Percentiles rank a stretch among this genome's conserved stretches.
Evolutionary conservation across 2,888 invertebrate species (phyloP).

Genomic region (Stenichneumon culpator): DNA sequence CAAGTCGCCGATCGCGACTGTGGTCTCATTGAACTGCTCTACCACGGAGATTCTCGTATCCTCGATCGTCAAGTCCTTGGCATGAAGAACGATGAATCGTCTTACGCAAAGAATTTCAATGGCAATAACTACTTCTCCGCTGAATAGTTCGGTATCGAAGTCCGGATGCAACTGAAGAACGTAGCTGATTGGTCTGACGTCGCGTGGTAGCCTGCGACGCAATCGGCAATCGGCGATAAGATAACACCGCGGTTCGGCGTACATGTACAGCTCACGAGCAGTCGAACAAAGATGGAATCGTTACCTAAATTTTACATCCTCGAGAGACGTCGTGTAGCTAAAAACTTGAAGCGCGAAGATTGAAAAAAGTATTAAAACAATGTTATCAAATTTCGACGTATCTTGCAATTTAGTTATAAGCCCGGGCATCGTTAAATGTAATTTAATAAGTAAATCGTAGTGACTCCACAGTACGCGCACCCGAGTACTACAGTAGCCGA

Average conservation of each 20-base stretch:
- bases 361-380: conserved; percentile 27
- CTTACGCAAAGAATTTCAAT: conserved; percentile 17
- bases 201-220: conserved; percentile 36
- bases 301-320: conserved; percentile 45
- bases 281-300: neutral
- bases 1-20: neutral
- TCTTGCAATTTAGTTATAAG: neutral
- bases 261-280: neutral
- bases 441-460: neutral
- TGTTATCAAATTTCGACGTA: conserved; percentile 2
- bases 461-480: neutral
- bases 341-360: conserved; percentile 3
- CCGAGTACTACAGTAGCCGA: neutral
- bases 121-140: conserved; percentile 43
- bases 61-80: conserved; percentile 78
- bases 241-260: neutral
- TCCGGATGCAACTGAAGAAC: conserved; percentile 53
- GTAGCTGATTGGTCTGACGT: conserved; percentile 51
- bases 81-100: conserved; percentile 72
- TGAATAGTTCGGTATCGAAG: conserved; percentile 48
- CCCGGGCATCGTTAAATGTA: conserved; percentile 26
- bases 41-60: conserved; percentile 66
- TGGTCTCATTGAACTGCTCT: conserved; percentile 51
- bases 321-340: conserved; percentile 11
- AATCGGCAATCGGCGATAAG: conserved; percentile 5